Conservation (phyloP, 1,140 invertebrate genomes). For the Drosophila tropicalis region DNA sequence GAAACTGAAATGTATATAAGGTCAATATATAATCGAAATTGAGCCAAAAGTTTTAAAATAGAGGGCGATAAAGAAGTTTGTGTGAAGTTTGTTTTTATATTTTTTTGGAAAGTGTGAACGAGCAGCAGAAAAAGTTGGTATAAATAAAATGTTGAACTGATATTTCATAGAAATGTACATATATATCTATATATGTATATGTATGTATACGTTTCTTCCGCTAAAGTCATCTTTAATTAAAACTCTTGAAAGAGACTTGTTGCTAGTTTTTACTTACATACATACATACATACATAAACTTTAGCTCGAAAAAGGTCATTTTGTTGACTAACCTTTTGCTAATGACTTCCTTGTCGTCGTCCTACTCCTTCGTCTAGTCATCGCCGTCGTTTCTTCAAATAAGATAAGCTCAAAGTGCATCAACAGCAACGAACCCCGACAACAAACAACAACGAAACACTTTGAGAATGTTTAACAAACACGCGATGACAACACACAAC, state of each 20-base stretch:
- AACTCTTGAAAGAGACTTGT: neutral
- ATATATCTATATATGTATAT: too few relatives aligned
- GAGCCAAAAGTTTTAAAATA: slow-evolving; percentile 15
- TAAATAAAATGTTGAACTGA: too few relatives aligned
- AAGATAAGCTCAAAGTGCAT: slow-evolving; percentile 58
- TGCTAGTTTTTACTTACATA: neutral
- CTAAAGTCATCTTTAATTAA: too few relatives aligned
- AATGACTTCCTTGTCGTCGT: slow-evolving; percentile 59
- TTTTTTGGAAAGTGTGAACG: neutral
- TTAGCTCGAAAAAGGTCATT: slow-evolving; percentile 31
- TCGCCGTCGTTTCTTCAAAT: slow-evolving; percentile 26
- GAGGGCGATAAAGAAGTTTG: neutral
- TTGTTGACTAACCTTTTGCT: slow-evolving; percentile 45
- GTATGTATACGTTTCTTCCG: too few relatives aligned
- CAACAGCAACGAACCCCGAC: slow-evolving; percentile 20
- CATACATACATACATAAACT: neutral
- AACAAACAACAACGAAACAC: slow-evolving; percentile 40
- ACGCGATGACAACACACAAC: slow-evolving; percentile 49
- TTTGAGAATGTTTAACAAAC: slow-evolving; percentile 50
- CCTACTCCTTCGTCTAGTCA: slow-evolving; percentile 2
- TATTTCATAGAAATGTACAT: too few relatives aligned
- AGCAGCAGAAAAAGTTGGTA: too few relatives aligned
- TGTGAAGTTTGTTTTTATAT: slow-evolving; percentile 3
- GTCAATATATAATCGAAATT: slow-evolving; percentile 24
- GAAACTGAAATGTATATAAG: slow-evolving; percentile 32